phyloP scores from a whole-genome alignment of 2,113 vertebrate species.

The Mus spicilegus region DNA sequence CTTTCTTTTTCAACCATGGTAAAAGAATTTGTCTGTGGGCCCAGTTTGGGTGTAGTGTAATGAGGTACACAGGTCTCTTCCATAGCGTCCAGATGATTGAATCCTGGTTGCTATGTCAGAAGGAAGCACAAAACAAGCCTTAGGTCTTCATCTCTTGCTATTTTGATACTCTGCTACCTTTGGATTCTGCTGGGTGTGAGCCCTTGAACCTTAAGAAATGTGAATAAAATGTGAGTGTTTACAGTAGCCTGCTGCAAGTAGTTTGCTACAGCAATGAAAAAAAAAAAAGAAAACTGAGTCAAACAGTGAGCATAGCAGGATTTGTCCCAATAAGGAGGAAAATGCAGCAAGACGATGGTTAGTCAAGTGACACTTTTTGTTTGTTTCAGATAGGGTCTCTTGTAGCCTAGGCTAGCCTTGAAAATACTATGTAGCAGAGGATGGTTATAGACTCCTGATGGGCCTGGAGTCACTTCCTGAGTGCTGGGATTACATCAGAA shows the following conservation, averaged over 20 bases:
- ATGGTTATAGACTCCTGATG: neutral
- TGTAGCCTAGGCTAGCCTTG: neutral
- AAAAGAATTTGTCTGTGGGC: neutral
- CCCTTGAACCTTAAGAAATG: neutral
- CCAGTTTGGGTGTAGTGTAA: neutral
- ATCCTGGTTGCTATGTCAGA: neutral
- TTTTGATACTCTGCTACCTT: neutral
- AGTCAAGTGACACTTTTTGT: neutral
- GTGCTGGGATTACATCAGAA: neutral
- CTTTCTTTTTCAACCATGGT: neutral
- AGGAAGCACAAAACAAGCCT: neutral
- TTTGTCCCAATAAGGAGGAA: neutral
- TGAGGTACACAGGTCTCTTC: neutral
- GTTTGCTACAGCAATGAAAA: neutral
- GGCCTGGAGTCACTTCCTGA: neutral
- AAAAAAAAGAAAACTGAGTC: too few species aligned
- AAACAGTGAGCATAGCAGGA: neutral
- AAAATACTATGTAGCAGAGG: neutral
- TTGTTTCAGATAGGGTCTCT: neutral
- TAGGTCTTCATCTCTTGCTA: neutral
- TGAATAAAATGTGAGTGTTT: neutral
- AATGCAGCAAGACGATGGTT: neutral
- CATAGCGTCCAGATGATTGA: neutral
- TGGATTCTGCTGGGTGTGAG: neutral
- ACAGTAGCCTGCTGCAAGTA: neutral